These are phyloP conservation scores for Drosophila asahinai DNA, from an alignment of 1,140 invertebrate genomes.

Conservation along the genomic window DNA sequence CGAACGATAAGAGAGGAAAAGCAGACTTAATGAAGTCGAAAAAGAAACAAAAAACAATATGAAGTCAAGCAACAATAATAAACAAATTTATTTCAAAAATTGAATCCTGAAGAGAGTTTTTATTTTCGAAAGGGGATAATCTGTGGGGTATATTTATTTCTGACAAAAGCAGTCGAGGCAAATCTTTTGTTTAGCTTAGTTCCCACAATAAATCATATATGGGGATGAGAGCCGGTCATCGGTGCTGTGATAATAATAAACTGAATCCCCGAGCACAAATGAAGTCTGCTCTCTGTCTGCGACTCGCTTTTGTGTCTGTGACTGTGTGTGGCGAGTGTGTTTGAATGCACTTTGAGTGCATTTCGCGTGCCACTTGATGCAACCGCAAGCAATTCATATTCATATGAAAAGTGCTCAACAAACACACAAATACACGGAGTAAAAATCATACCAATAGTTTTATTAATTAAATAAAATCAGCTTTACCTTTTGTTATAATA, in stretches of 20 bases:
- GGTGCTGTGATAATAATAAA: conserved; percentile 42
- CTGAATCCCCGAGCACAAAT: conserved; percentile 19
- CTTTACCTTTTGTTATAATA: no score
- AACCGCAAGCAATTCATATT: conserved; percentile 81
- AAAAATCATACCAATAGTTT: not conserved
- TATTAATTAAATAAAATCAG: no score
- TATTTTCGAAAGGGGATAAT: not conserved
- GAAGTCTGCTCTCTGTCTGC: conserved; percentile 25
- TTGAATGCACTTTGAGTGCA: conserved; percentile 50
- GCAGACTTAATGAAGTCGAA: conserved; percentile 29
- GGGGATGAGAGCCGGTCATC: not conserved
- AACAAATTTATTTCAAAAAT: conserved; percentile 77
- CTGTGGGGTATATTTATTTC: not conserved
- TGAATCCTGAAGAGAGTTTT: conserved; percentile 15
- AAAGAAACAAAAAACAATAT: conserved; percentile 44
- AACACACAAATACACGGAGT: conserved; percentile 47
- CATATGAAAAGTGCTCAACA: conserved; percentile 74
- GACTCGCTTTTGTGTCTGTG: conserved; percentile 26
- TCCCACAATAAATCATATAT: conserved; percentile 14
- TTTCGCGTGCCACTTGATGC: conserved; percentile 70
- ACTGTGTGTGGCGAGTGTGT: conserved; percentile 25
- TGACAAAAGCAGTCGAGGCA: not conserved
- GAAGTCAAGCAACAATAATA: conserved; percentile 73
- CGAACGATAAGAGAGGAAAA: conserved; percentile 18
- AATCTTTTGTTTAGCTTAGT: conserved; percentile 2